Conservation (phyloP, 2,888 invertebrate genomes). For the Pyrgus malvae region DNA sequence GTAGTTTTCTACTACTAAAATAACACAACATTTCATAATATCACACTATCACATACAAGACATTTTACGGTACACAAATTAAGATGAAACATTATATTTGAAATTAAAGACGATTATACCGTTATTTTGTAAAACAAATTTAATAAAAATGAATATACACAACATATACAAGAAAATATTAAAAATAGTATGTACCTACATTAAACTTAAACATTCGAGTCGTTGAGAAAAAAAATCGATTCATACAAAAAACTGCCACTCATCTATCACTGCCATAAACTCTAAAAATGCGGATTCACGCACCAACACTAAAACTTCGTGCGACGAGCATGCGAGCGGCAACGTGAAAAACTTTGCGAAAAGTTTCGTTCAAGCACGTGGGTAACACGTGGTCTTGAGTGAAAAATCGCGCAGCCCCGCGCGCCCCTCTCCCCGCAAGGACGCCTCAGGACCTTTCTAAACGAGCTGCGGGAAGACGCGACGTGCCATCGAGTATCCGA, state of each 20-base stretch:
- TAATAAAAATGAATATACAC: no score
- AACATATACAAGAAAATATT: no score
- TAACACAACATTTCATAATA: no score
- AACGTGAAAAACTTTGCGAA: slow-evolving; percentile 57
- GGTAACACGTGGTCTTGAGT: slow-evolving; percentile 74
- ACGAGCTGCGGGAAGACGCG: slow-evolving; percentile 51
- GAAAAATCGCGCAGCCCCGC: slow-evolving; percentile 74
- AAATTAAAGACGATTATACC: no score
- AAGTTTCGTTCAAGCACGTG: slow-evolving; percentile 69
- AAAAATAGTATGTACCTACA: no score
- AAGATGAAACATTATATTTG: no score
- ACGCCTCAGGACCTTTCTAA: slow-evolving; percentile 52
- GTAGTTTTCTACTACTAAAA: no score
- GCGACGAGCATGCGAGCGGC: not conserved
- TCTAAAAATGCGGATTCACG: slow-evolving; percentile 2
- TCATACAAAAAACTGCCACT: slow-evolving; percentile 1
- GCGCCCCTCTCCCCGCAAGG: slow-evolving; percentile 42
- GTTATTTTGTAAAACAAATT: no score
- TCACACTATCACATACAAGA: no score
- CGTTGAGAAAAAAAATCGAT: no score
- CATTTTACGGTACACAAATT: no score
- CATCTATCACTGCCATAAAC: slow-evolving; percentile 10
- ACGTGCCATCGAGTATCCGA: slow-evolving; percentile 31
- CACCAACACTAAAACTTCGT: not conserved
- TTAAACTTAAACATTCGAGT: no score